Conservation (phyloP, 2,888 invertebrate species). For the Cetonia aurata region DNA sequence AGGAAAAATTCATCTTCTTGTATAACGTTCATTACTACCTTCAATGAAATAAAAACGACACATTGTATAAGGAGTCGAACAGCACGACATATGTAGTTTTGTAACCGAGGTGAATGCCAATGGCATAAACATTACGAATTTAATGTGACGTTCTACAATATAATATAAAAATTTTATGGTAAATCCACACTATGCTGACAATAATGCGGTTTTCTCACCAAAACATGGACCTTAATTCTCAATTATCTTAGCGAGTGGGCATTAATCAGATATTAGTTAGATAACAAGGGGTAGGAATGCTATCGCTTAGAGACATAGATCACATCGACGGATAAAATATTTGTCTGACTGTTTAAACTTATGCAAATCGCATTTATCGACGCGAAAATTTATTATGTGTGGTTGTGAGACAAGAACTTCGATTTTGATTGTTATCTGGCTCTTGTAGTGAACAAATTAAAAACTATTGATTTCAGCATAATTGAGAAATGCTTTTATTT, state of each 20-base stretch:
- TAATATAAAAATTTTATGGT: not conserved
- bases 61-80: not conserved
- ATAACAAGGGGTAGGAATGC: not conserved
- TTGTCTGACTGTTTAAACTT: conserved; percentile 1
- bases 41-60: conserved; percentile 37
- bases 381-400: conserved; percentile 13
- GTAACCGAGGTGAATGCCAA: conserved; percentile 19
- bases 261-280: conserved; percentile 30
- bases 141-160: not conserved
- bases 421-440: conserved; percentile 20
- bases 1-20: conserved; percentile 42
- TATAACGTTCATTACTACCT: conserved; percentile 40
- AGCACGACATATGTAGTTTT: conserved; percentile 24
- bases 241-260: conserved; percentile 7
- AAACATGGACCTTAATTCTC: conserved; percentile 3
- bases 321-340: conserved; percentile 24
- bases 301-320: conserved; percentile 18
- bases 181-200: not conserved
- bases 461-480: too few relatives aligned
- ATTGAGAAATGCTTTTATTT: too few relatives aligned
- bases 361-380: conserved; percentile 16
- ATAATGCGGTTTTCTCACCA: conserved; percentile 8
- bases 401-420: conserved; percentile 1
- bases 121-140: conserved; percentile 25
- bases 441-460: not conserved